Evolutionary conservation across 2,113 vertebrate genomes (phyloP).

Genomic region (Gobio gobio): DNA sequence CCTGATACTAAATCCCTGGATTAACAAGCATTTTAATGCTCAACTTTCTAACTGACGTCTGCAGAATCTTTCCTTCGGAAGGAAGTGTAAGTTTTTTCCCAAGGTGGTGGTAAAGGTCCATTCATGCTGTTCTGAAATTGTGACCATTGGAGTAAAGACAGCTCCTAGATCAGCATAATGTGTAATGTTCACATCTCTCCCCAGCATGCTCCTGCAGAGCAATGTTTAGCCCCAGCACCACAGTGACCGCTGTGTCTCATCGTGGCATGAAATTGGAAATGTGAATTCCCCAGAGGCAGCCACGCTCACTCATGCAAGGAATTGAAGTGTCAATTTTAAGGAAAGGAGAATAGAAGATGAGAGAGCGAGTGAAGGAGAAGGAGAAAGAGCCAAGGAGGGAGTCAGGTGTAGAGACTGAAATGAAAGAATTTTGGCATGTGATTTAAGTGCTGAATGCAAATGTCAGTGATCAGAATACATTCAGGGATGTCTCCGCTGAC

Average conservation of each 20-base stretch:
- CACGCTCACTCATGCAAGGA: slow-evolving; percentile 57
- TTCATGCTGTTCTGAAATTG: slow-evolving; percentile 17
- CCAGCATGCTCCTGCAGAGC: slow-evolving; percentile 48
- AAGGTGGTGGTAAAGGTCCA: slow-evolving; percentile 1
- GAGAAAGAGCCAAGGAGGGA: slow-evolving; percentile 15
- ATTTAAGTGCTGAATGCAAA: slow-evolving; percentile 53
- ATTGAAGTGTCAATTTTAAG: slow-evolving; percentile 43
- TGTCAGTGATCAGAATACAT: slow-evolving; percentile 34
- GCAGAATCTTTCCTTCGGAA: neutral
- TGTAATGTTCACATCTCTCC: slow-evolving; percentile 16
- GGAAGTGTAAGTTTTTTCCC: neutral
- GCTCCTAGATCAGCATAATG: slow-evolving; percentile 26
- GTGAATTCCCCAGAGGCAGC: slow-evolving; percentile 52
- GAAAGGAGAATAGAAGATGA: slow-evolving; percentile 48
- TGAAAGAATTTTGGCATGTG: slow-evolving; percentile 37
- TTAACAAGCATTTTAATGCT: slow-evolving; percentile 13
- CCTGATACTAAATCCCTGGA: slow-evolving; percentile 25
- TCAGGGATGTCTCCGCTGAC: slow-evolving; percentile 17
- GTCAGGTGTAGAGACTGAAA: slow-evolving; percentile 26
- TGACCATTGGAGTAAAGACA: slow-evolving; percentile 7
- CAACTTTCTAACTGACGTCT: slow-evolving; percentile 8
- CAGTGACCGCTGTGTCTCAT: slow-evolving; percentile 65
- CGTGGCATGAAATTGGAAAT: slow-evolving; percentile 71
- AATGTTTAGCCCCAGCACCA: slow-evolving; percentile 14
- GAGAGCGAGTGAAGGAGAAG: slow-evolving; percentile 9